A percentile compares a stretch with the other conserved stretches of the same genome.
These are phyloP conservation scores for Yoshiicerus persimilis DNA, from an alignment of 1,140 invertebrate species.

Conservation along the genomic window DNA sequence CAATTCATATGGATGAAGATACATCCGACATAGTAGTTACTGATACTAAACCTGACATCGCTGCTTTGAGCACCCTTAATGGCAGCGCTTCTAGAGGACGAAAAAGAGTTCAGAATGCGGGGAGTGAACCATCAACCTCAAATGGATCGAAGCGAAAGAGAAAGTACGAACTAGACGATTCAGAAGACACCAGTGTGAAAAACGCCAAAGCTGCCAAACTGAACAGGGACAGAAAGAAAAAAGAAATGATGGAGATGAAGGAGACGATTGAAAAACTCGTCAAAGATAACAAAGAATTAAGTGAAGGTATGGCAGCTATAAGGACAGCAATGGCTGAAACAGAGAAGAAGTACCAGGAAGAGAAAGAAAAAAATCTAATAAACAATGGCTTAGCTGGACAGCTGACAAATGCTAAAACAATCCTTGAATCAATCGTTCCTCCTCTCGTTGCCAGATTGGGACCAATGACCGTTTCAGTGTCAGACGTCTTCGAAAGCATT, in stretches of 20 bases:
- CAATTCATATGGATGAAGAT: not conserved
- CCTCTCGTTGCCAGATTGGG: not conserved
- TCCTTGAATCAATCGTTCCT: not conserved
- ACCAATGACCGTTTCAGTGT: not conserved
- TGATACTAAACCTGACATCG: not conserved
- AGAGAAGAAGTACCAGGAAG: not conserved
- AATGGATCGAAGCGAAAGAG: not conserved
- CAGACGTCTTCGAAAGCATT: not conserved
- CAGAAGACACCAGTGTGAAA: conserved; percentile 24
- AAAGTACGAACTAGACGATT: conserved; percentile 30
- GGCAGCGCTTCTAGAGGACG: not conserved
- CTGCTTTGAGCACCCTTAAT: not conserved
- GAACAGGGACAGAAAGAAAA: conserved; percentile 42
- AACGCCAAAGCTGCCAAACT: conserved; percentile 41
- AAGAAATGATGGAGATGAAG: not conserved
- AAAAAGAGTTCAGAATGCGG: not conserved
- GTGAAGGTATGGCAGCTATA: no score
- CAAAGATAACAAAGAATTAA: not conserved
- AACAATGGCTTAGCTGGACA: not conserved
- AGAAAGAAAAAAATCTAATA: not conserved
- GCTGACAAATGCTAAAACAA: not conserved
- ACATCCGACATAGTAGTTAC: not conserved
- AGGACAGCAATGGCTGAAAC: not conserved
- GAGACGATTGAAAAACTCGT: not conserved
- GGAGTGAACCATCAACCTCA: not conserved